Base-by-base conservation (phyloP, 2,888 invertebrate genomes). In the Clostera curtula region DNA sequence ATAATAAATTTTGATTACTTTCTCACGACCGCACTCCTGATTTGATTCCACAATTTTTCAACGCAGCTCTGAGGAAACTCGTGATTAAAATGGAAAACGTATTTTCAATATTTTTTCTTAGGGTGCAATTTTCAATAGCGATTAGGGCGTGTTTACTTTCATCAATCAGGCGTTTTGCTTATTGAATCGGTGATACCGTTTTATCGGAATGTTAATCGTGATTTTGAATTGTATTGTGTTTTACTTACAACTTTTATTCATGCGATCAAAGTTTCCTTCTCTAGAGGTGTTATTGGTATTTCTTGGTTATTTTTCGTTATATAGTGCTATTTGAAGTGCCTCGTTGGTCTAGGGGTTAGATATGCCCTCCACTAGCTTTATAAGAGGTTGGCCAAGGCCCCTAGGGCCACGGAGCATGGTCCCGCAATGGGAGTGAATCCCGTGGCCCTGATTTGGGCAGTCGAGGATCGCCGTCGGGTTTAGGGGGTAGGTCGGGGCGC, bases 1-100 rank as follows among this genome's bases (percentile, higher is more conserved):
- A 80, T 76, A 75, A 76, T 76, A 75, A 70, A 77, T 76, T 76
- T 76, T 74, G 75, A 77, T 80, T 79, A 79, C 74, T 65, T 73
- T 76, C 70, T 72, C 76, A 72, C 75, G 76, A 76, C 69, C 73
- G 64, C 66, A 59, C 56, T 62, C 76, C 75, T 80, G 77, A 76
- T 72, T 72, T 62, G 77, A 69, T 77, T 76, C 55, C 61, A 64
- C 64, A 73, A 76, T 74, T 72, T 68, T 66, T 66, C 58, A 61
- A 47, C 59, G 50, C 56, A 54, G 61, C 61, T 62, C 58, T 56
- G 45, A 60, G 54, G 56, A 63, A 63, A 70, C 60, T 65, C 59
- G 63, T 69, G 71, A 71, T 72, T 68, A 73, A 75, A 75, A 64
- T 69, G 61, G 54, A 62, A 66, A 63, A 61, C 58, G 58, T 60